Evolutionary conservation across 2,888 invertebrate species (phyloP), one percentile per base, ranked within the genome.

Genomic region (Diaperis boleti): DNA sequence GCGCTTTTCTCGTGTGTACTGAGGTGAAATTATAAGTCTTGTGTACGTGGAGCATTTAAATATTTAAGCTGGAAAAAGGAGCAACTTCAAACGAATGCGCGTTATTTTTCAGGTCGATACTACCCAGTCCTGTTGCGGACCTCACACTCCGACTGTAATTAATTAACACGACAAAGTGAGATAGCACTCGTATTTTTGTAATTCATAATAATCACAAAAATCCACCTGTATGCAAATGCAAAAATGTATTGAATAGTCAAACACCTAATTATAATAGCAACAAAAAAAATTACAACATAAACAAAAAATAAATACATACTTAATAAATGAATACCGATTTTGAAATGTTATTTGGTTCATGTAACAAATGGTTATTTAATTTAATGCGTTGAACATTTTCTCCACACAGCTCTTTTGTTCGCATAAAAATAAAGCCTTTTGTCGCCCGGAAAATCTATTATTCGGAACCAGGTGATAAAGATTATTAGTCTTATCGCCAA

Each of bases 21-120:
- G 56, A 62, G 44, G 56, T 62, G 56, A 62, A 62, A 62, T 62
- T 62, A 62, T 61, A 61, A 61, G 54, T 61, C 61, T 61, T 52
- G 54, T 44, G 49, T 62, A 62, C 56, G 62, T 56, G 62, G 35
- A 17, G 33, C 35, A 62, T 57, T 62, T 62, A 62, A 62, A 62
- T 62, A 55, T 62, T 62, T 62, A 56, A 56, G 42, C 50, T 39
- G 13, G 45, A 31, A 56, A 62, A 61, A 61, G 41, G 61, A 54
- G 55, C 61, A 45, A 31, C 61, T 55, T 61, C 61, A 61, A 61
- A 61, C 55, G 59, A 52, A 44, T 18, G 15, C 41, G 39, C 39
- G 22, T 20, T 42, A 59, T 59, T 59, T 59, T 59, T 59, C 49
- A 59, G 45, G 49, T 41, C 49, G 59, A 35, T 31, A 45, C n/a